Evolutionary conservation across 2,113 vertebrate species (phyloP), one percentile per base, ranked within the genome.

Genomic region (Plestiodon gilberti): DNA sequence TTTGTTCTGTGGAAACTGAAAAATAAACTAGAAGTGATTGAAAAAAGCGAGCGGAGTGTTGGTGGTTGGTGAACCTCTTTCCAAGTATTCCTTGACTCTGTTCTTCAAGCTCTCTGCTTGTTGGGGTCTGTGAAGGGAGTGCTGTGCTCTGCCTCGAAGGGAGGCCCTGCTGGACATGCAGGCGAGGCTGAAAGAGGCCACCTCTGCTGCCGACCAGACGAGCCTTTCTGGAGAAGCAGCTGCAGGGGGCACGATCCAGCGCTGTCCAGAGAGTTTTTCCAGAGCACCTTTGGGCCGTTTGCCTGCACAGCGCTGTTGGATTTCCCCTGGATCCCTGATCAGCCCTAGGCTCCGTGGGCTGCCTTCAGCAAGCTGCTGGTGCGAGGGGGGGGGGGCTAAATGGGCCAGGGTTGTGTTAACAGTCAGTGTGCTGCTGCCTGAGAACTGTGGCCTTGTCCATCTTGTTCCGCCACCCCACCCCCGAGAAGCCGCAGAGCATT

Each of bases 11-110:
- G 78, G 78, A 81, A 86, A 81, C 69, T 80, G 5, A 73, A 30
- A 86, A 86, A 86, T 86, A 86, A 86, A 86, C n/a, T 86, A 52
- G 85, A 86, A 71, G 22, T 74, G 69, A 62, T n/a, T 17, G 33
- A 35, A 35, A 74, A 61, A 86, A 80, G 33, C 14, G 7, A 57
- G 75, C n/a, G 13, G 4, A 30, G 85, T 52, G 40, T 52, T 71
- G 43, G 3, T 35, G 69, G 3, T 43, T 43, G 28, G 23, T 52
- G 10, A 5, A 25, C 10, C 10, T 71, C 33, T 73, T 73, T 30
- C 3, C 13, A 30, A 43, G 14, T 35, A 59, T 33, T 30, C 13
- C 4, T 4, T 76, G 23, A 2, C 25, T 1, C 8, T 48, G 43
- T 48, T 48, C 28, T 14, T 43, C 18, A 30, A 10, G 78, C 35